Base-by-base conservation (phyloP, 2,113 vertebrate species). In the Suricata suricatta region DNA sequence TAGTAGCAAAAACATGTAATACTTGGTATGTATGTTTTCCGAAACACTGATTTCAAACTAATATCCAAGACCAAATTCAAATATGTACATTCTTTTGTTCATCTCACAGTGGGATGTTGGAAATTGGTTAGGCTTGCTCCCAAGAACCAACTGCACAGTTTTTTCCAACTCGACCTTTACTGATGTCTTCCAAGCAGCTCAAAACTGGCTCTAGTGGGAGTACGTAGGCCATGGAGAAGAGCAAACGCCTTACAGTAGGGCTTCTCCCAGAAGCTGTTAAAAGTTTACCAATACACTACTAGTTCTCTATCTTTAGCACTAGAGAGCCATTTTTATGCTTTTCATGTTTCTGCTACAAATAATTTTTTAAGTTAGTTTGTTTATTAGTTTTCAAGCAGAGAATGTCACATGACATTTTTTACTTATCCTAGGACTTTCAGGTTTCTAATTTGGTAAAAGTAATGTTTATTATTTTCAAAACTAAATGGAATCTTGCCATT, bases 371-470 rank as follows among this genome's bases (percentile, higher is more conserved):
- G 57, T 31, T 74, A 31, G 15, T 50, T 79, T 79, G 4, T n/a
- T 52, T 79, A 93, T 93, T 15, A 33, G 19, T 21, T 79, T 84
- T 93, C 63, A n/a, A 96, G 14, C 33, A 71, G 33, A 79, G 38
- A 85, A 12, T 63, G 50, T 52, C 47, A 83, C 6, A 16, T 7
- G 60, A 63, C 17, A 35, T 79, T 66, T 93, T 33, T 81, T 19
- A 50, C 23, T 35, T 50, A 13, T 12, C 35, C 3, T 44, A n/a
- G 8, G 7, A 25, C 0, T 31, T 84, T 35, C 15, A 35, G 35
- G 3, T 69, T 92, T 92, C 69, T 94, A 74, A 69, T 54, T 80
- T 76, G 50, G 14, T 83, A 35, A 41, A 57, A n/a, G 12, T 74
- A 76, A 13, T 38, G 2, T 29, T 52, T 60, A 68, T 54, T 71